Conservation (phyloP, 2,797 vertebrate species). For the Somateria mollissima region DNA sequence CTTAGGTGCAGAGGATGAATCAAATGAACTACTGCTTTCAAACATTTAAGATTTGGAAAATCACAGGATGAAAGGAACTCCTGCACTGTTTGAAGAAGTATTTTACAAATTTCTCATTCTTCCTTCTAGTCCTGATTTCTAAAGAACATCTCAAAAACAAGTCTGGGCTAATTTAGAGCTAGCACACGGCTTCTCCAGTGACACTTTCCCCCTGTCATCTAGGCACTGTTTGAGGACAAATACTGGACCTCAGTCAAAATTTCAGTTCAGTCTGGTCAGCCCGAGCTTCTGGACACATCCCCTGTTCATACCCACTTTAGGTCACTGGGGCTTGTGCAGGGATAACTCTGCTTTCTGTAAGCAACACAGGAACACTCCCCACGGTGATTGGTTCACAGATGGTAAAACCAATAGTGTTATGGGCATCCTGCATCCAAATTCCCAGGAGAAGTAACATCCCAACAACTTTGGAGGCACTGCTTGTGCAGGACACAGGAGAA, state of each 20-base stretch:
- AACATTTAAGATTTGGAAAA: not conserved
- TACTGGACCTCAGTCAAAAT: not conserved
- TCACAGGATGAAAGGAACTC: not conserved
- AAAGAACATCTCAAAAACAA: not conserved
- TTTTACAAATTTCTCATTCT: not conserved
- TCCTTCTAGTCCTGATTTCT: not conserved
- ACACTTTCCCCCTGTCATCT: not conserved
- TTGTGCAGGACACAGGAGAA: not conserved
- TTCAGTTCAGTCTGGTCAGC: not conserved
- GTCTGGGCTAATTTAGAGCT: not conserved
- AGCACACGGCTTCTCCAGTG: not conserved
- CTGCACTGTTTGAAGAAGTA: not conserved
- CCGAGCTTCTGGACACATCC: not conserved
- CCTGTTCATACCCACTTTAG: rapidly evolving
- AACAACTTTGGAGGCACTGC: not conserved
- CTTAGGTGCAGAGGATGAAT: not conserved
- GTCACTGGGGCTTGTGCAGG: not conserved
- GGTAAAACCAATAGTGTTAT: not conserved
- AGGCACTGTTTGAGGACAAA: not conserved
- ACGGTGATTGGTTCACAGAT: rapidly evolving
- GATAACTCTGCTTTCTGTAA: not conserved
- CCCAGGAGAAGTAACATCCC: not conserved
- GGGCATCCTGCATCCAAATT: not conserved
- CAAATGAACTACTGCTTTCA: not conserved
- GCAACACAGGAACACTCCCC: not conserved